Conservation (phyloP, 2,797 vertebrate species). For the Hippoglossus hippoglossus region DNA sequence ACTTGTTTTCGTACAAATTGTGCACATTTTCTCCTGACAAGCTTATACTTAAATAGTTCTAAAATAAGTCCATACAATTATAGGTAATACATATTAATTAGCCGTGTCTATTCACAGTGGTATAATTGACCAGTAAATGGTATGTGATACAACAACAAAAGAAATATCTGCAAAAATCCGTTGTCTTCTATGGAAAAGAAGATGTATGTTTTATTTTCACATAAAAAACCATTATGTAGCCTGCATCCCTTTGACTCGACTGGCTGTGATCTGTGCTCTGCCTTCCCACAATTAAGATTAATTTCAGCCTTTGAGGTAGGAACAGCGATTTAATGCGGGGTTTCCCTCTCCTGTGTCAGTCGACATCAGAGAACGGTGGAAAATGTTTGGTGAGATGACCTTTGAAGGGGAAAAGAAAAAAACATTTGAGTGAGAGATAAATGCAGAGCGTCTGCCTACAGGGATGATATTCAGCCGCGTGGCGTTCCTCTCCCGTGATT, state of each 20-base stretch:
- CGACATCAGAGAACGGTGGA: constrained; percentile 24
- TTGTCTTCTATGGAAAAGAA: constrained; percentile 12
- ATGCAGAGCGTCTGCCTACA: background rate
- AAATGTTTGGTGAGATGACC: constrained; percentile 31
- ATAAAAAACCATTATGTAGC: constrained; percentile 13
- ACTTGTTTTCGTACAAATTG: background rate
- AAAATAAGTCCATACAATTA: too few species aligned
- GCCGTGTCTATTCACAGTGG: background rate
- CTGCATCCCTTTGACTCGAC: constrained; percentile 13
- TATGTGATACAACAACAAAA: background rate
- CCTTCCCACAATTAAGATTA: constrained; percentile 58
- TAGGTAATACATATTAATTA: background rate
- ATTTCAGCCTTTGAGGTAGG: constrained; percentile 56
- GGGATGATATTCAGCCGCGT: background rate
- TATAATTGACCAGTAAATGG: background rate
- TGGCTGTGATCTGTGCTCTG: constrained; percentile 24
- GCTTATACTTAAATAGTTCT: background rate
- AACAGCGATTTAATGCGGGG: constrained; percentile 45
- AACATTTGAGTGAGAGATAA: constrained; percentile 8
- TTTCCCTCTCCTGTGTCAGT: constrained; percentile 51
- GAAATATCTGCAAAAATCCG: background rate
- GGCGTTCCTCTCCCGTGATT: constrained; percentile 2
- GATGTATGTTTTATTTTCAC: constrained; percentile 22
- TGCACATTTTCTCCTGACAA: background rate
- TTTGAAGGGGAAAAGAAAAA: constrained; percentile 5